Base-by-base conservation (phyloP, 2,888 invertebrate genomes). In the Pandemis corylana region DNA sequence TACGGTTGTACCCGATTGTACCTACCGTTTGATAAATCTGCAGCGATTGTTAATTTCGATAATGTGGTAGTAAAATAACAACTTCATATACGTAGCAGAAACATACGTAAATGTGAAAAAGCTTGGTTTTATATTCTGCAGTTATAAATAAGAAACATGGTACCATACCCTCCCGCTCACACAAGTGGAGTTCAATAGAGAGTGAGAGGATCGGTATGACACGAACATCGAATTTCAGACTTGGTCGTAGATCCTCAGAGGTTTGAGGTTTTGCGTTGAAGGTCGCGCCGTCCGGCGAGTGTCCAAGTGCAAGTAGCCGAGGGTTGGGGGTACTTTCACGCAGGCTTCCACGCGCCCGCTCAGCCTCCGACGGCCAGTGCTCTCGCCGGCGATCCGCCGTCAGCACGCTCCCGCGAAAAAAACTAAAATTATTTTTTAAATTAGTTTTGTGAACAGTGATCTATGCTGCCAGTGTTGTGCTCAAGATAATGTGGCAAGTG, bases 341-440 rank as follows among this genome's bases (percentile, higher is more conserved):
- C 83, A 89, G 89, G 86, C 88, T 91, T 90, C 89, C 82, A 87
- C 82, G 82, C 83, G 72, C 78, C 76, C 76, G 65, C 81, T 77
- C 77, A 63, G 46, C 78, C 74, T 76, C 76, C 78, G 80, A 76
- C 76, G 83, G 83, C 78, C 90, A 91, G 91, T 91, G 87, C 85
- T 81, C 77, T 81, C 84, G 82, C 81, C 83, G 84, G 81, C 88
- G 87, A 85, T 84, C 85, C 85, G 79, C 83, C 81, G 85, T 77
- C 79, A 86, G 86, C 88, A 90, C 90, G 89, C 85, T 81, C 76
- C 84, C 53, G 41, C 5, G 15, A 56, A 15, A 41, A 49, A 28
- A 68, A 15, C 36, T 53, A 15, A 28, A 49, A 41, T 46, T 20
- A 42, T 12, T 41, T 66, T 46, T 49, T 1, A 49, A 65, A 20